Evolutionary conservation across 2,888 invertebrate species (phyloP).

Genomic region (Erebia aethiops): DNA sequence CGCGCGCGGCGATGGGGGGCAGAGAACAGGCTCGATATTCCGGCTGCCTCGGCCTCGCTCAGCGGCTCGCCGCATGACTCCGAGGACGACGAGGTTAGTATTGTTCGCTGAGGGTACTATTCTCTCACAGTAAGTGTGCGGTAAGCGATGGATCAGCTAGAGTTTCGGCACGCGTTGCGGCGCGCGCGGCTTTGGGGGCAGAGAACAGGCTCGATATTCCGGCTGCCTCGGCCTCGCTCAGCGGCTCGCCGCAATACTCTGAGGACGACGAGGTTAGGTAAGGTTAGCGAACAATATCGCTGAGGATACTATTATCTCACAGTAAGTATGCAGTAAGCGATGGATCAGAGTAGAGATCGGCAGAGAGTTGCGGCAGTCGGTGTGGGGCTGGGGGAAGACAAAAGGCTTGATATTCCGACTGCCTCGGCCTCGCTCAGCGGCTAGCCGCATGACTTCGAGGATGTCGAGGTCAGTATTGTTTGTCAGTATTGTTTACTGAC

Average conservation of each 20-base stretch:
- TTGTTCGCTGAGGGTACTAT: background rate
- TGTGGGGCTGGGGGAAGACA: slow-evolving; percentile 81
- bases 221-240: slow-evolving; percentile 63
- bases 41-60: slow-evolving; percentile 63
- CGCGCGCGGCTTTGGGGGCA: slow-evolving; percentile 85
- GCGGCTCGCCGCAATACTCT: slow-evolving; percentile 84
- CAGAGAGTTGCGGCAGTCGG: slow-evolving; percentile 89
- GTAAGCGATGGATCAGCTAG: slow-evolving; percentile 91
- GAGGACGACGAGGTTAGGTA: slow-evolving; percentile 85
- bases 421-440: slow-evolving; percentile 68
- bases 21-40: slow-evolving; percentile 70
- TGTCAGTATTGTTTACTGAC: slow-evolving; percentile 32
- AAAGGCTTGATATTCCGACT: slow-evolving; percentile 64
- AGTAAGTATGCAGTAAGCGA: slow-evolving; percentile 71
- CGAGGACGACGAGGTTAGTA: slow-evolving; percentile 85
- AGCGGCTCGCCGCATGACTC: slow-evolving; percentile 84
- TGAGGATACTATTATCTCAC: background rate
- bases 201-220: slow-evolving; percentile 68
- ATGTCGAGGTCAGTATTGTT: slow-evolving; percentile 82
- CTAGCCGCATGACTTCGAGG: slow-evolving; percentile 85
- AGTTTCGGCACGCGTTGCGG: slow-evolving; percentile 89
- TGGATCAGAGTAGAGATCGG: slow-evolving; percentile 91
- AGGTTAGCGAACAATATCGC: no score
- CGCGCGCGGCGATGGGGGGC: slow-evolving; percentile 84
- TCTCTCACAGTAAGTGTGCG: no score